phyloP scores from a whole-genome alignment of 2,797 vertebrate genomes.

The Xenops minutus region DNA sequence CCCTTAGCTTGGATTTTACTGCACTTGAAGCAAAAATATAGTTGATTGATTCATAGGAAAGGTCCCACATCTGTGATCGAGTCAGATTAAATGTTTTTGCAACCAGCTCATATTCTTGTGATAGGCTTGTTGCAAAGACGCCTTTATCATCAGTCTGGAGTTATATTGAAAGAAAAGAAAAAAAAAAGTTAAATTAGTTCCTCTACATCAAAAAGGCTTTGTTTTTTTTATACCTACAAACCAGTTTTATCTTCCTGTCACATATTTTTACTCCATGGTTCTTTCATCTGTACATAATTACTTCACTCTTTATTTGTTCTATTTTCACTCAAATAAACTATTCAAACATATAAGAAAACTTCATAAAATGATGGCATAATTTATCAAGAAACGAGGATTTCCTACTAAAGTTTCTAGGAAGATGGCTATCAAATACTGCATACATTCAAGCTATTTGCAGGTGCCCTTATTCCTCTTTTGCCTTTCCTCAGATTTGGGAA shows the following conservation, averaged over 20 bases:
- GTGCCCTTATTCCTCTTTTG: background rate
- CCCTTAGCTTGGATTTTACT: conserved; percentile 82
- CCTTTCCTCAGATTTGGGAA: background rate
- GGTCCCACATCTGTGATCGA: conserved; percentile 84
- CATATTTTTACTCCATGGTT: background rate
- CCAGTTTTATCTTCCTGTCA: background rate
- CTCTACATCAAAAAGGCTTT: background rate
- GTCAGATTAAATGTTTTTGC: conserved; percentile 88
- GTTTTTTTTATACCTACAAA: background rate
- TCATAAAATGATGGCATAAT: background rate
- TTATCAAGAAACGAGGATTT: background rate
- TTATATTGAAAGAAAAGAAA: background rate
- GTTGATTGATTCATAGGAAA: conserved; percentile 87
- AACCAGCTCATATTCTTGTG: conserved; percentile 90
- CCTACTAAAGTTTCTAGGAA: background rate
- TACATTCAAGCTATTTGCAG: background rate
- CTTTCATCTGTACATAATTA: background rate
- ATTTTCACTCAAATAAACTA: background rate
- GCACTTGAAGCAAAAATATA: conserved; percentile 84
- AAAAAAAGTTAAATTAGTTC: background rate
- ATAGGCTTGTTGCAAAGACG: conserved; percentile 91
- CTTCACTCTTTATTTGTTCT: background rate
- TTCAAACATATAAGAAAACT: background rate
- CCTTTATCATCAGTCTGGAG: conserved; percentile 96
- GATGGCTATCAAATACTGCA: background rate